Evolutionary conservation across 2,797 vertebrate species (phyloP), one percentile per base, ranked within the genome.

Genomic region (Apogon talboti): DNA sequence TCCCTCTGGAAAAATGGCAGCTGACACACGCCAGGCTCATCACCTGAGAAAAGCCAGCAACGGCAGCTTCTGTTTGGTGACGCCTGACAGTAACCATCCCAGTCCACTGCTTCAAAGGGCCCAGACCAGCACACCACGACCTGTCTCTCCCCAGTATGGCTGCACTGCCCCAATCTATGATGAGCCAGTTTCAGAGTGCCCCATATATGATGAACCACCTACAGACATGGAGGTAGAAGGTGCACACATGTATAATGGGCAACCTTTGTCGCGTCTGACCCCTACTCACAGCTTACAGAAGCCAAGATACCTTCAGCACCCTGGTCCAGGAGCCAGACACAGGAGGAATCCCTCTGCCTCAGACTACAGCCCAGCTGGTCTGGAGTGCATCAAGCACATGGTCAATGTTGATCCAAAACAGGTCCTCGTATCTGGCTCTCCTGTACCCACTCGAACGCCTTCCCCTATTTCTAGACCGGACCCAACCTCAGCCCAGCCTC

Each of bases 351-450:
- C 94, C 8, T 94, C 94, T 33, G 71, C 91, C 58, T 93, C 95
- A 1, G 95, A 97, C 60, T 97, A 96, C 67, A 96, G 95, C 83
- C 95, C 94, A 10, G 95, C 94, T 62, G 96, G 96, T 58, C 94
- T 95, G 81, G 96, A 97, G 69, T 96, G 95, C 79, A 96, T 97
- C 82, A 96, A 95, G 81, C 96, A 97, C 85, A 97, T 97, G 96
- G 90, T 97, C 66, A 97, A 95, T 0, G 82, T 97, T 46, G 95
- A 96, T 62, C 90, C 93, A 51, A 95, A 95, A 63, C 87, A 90
- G 71, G 82, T 71, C 12, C 78, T 74, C 12, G 66, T 87, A 7
- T 74, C 92, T 6, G 49, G 79, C 33, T 92, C 90, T 57, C 90
- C 91, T 6, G 55, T 79, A 38, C 79, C 94, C 60, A 87, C 84